These are phyloP conservation scores for Bubo bubo DNA, from an alignment of 2,113 vertebrate genomes.

Conservation along the genomic window DNA sequence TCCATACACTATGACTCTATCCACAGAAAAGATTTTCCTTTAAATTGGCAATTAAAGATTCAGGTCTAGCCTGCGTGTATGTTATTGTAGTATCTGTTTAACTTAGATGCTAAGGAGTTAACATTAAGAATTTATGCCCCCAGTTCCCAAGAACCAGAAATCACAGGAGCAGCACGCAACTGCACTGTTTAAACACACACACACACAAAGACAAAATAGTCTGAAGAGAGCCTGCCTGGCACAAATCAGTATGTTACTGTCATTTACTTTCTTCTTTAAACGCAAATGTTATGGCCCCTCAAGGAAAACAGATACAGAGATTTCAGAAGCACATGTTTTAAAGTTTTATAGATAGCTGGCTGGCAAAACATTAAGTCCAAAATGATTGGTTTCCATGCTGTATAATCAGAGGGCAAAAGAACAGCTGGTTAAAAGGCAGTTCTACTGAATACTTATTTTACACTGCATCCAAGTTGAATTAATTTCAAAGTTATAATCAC, in stretches of 20 bases:
- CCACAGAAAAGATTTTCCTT: not conserved
- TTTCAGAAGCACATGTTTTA: not conserved
- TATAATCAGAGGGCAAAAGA: conserved; percentile 10
- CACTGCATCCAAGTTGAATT: not conserved
- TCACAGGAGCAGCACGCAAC: not conserved
- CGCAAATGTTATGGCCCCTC: not conserved
- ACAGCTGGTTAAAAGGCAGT: not conserved
- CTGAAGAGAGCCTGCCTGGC: not conserved
- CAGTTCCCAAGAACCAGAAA: not conserved
- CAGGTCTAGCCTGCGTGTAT: not conserved
- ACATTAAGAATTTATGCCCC: not conserved
- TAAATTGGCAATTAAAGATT: not conserved
- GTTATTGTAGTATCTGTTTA: not conserved
- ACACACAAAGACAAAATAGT: not conserved
- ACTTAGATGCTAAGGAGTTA: not conserved
- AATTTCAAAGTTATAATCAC: not conserved
- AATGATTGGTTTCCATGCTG: not conserved
- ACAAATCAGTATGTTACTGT: not conserved
- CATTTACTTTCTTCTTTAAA: not conserved
- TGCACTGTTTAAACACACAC: not conserved
- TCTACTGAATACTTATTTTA: not conserved
- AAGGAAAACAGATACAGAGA: not conserved
- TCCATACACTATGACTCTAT: not conserved
- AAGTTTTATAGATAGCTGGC: not conserved
- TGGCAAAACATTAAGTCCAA: not conserved